These are phyloP conservation scores for Iguana delicatissima DNA, from an alignment of 2,797 vertebrate genomes.

Conservation along the genomic window DNA sequence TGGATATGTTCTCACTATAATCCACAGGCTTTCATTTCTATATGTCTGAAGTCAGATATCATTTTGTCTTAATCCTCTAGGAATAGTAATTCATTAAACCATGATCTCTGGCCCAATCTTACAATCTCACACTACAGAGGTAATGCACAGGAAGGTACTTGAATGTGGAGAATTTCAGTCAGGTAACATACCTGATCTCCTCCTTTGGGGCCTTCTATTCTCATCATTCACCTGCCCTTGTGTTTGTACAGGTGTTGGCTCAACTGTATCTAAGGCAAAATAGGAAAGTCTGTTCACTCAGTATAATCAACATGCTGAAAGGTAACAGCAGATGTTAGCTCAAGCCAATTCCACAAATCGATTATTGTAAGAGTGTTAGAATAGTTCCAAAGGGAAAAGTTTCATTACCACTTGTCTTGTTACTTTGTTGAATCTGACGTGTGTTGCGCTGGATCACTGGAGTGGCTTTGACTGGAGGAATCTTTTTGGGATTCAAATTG, in stretches of 20 bases:
- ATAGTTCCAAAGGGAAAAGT: fast-evolving
- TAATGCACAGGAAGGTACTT: background rate
- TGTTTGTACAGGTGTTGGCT: slow-evolving; percentile 75
- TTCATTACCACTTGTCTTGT: slow-evolving; percentile 70
- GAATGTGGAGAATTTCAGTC: background rate
- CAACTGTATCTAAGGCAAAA: slow-evolving; percentile 74
- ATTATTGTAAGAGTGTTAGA: background rate
- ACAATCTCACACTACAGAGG: slow-evolving; percentile 11
- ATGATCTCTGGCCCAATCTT: background rate
- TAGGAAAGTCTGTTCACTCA: slow-evolving; percentile 52
- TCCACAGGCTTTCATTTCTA: background rate
- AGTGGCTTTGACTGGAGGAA: slow-evolving; percentile 77
- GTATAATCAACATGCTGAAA: background rate
- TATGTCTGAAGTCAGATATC: background rate
- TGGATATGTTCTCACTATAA: background rate
- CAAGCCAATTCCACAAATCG: background rate
- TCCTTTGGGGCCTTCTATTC: slow-evolving; percentile 86
- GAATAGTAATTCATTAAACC: slow-evolving; percentile 3
- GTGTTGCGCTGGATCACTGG: slow-evolving; percentile 73
- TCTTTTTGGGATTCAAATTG: slow-evolving; percentile 79
- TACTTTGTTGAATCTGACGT: slow-evolving; percentile 74
- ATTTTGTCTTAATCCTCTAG: slow-evolving; percentile 15
- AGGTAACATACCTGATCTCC: slow-evolving; percentile 87
- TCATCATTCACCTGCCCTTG: slow-evolving; percentile 86
- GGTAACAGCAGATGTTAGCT: background rate